Percentiles rank a stretch among this genome's conserved stretches.
These are phyloP conservation scores for Pterostichus niger DNA, from an alignment of 2,888 invertebrate genomes.

Conservation along the genomic window DNA sequence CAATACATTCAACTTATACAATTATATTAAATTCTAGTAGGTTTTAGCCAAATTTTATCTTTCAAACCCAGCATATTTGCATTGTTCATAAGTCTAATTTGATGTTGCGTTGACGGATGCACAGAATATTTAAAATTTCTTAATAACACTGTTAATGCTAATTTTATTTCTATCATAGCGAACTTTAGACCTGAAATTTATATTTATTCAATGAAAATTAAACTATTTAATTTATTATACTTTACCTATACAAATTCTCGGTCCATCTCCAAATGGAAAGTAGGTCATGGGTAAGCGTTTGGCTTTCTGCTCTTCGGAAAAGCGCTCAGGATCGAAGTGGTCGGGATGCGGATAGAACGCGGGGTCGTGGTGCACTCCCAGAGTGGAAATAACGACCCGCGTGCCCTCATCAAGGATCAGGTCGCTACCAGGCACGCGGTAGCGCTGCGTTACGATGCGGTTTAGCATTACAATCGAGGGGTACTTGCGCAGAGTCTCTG, in stretches of 20 bases:
- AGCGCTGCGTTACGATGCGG: conserved; percentile 53
- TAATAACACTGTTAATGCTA: conserved; percentile 9
- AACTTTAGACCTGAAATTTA: background rate
- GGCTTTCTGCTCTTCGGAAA: conserved; percentile 53
- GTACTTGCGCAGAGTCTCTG: conserved; percentile 68
- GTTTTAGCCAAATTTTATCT: conserved; percentile 1
- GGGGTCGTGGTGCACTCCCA: conserved; percentile 60
- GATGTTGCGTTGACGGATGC: background rate
- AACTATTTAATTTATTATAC: conserved; percentile 69
- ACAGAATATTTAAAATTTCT: background rate
- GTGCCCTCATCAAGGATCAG: conserved; percentile 60
- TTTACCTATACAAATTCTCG: conserved; percentile 50
- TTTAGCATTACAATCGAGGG: conserved; percentile 61
- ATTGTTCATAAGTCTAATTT: background rate
- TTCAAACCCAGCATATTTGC: conserved; percentile 4
- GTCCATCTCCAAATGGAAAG: conserved; percentile 50
- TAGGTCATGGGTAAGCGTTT: conserved; percentile 16
- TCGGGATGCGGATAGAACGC: conserved; percentile 65
- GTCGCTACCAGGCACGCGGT: conserved; percentile 59
- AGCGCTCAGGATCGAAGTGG: conserved; percentile 65
- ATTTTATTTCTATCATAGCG: conserved; percentile 16
- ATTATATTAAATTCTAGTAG: background rate
- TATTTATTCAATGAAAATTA: background rate
- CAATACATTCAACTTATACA: background rate
- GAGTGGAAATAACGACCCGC: conserved; percentile 29